These are phyloP conservation scores for Drosophila rellima DNA, from an alignment of 2,888 invertebrate genomes.

Conservation along the genomic window DNA sequence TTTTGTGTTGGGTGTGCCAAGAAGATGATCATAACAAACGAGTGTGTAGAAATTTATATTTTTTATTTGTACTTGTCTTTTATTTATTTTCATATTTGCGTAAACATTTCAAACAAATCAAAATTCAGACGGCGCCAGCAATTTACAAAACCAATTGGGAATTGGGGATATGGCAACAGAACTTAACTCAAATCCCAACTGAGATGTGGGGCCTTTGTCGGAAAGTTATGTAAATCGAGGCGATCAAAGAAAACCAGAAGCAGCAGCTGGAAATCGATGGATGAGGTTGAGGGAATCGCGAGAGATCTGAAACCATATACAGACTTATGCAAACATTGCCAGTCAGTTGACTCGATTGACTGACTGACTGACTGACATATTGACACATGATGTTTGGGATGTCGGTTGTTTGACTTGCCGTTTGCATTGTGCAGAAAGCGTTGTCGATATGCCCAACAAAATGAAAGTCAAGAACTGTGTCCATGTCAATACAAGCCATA, in stretches of 20 bases:
- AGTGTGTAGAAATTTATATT: constrained; percentile 1
- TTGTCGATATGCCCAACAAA: constrained; percentile 58
- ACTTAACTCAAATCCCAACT: constrained; percentile 19
- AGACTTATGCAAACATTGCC: constrained; percentile 75
- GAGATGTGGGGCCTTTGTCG: constrained; percentile 67
- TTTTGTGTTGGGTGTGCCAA: constrained; percentile 40
- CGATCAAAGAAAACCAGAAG: constrained; percentile 62
- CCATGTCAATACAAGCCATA: constrained; percentile 80
- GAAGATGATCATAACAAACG: constrained; percentile 31
- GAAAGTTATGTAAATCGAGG: constrained; percentile 70
- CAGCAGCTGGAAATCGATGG: constrained; percentile 9
- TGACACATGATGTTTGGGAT: constrained; percentile 68
- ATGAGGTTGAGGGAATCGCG: constrained; percentile 22
- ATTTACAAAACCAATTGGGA: constrained; percentile 53
- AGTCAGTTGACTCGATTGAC: constrained; percentile 39
- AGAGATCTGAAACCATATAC: constrained; percentile 41
- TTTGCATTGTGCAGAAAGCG: constrained; percentile 49
- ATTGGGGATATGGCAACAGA: constrained; percentile 26
- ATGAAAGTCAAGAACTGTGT: constrained; percentile 80
- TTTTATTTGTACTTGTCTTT: constrained; percentile 37
- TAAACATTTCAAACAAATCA: constrained; percentile 64
- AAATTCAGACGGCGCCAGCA: constrained; percentile 78
- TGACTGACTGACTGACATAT: constrained; percentile 73
- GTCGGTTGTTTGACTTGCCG: constrained; percentile 34
- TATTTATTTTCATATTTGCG: constrained; percentile 71